Base-by-base conservation (phyloP, 1,140 invertebrate genomes). In the Acromyrmex heyeri region DNA sequence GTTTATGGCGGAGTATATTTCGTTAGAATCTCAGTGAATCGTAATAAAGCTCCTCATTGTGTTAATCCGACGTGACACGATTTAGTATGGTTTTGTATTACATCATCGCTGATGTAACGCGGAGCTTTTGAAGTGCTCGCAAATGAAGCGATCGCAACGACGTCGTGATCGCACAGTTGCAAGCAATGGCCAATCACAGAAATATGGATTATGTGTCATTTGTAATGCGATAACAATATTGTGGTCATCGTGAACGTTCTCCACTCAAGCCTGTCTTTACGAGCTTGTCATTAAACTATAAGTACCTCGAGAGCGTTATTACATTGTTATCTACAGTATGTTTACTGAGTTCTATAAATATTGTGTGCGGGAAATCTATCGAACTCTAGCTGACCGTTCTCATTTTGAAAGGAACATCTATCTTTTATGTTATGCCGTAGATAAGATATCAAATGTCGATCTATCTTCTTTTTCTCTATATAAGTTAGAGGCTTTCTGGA, bases 371-470 rank as follows among this genome's bases (percentile, higher is more conserved):
- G 55, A 48, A 30, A 14, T 59, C n/a, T 67, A 18, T 55, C 77
- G 61, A 44, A 10, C 21, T 18, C 64, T 4, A 3, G 57, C 64
- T 50, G 12, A 8, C 8, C n/a, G 61, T 79, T 21, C 27, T 53
- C 38, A 30, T 61, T 48, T 64, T 14, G 10, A 34, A 64, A 44
- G 12, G 18, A 53, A 38, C n/a, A 4, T 1, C 44, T 24, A 69
- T 50, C 44, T 78, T 30, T 53, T 16, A 16, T 38, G 6, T 77
- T 30, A 38, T 4, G 10, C 10, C 14, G 5, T 8, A 24, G 77
- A 81, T 81, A 81, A 70, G 30, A 67, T 64, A 77, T 59, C 21
- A 44, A 78, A 50, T 21, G 27, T 12, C 27, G 27, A 79, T 79
- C 30, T 34, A 5, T 34, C 5, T 34, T 7, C 5, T 24, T 34